Base-by-base conservation (phyloP, 2,797 vertebrate species). In the Diceros bicornis region DNA sequence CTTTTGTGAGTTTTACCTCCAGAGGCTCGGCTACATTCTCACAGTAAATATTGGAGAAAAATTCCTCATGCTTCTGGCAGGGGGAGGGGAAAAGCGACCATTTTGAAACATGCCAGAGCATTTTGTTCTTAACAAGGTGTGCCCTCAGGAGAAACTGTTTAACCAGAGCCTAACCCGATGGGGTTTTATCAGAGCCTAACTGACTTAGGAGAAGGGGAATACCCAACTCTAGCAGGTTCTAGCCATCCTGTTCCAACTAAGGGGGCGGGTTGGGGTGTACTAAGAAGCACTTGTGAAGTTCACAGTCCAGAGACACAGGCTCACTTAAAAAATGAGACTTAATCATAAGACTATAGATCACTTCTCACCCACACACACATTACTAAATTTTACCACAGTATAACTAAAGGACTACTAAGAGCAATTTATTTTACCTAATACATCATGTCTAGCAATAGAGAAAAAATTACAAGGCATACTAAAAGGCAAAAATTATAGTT, bases 401-500 rank as follows among this genome's bases (percentile, higher is more conserved):
- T 71, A 47, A 59, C 21, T 68, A 92, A 89, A 52, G 37, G 37
- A 17, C 7, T 57, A 20, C 21, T 93, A 71, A 52, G 29, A 83
- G 47, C 20, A 69, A 47, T 21, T 64, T 71, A 64, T 93, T 91
- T 91, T 68, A 78, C 50, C 34, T 23, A 29, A 55, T 37, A 74
- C 11, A 50, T 59, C 52, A 50, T 50, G 21, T 89, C 14, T 61
- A 84, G 21, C 34, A 79, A 91, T 47, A 69, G 83, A 59, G 23
- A 89, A 52, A 85, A 77, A 84, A 72, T 23, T 12, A 57, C 10
- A 44, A 29, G 18, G 25, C 44, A 61, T 61, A 68, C 18, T 55
- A 88, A 93, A 88, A 27, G 11, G 34, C 44, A 81, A 71, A 93
- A 94, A 77, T 66, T 25, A 62, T 44, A 57, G 47, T 84, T 66